Base-by-base conservation (phyloP, 2,888 invertebrate genomes). In the Heliconius ethilla region DNA sequence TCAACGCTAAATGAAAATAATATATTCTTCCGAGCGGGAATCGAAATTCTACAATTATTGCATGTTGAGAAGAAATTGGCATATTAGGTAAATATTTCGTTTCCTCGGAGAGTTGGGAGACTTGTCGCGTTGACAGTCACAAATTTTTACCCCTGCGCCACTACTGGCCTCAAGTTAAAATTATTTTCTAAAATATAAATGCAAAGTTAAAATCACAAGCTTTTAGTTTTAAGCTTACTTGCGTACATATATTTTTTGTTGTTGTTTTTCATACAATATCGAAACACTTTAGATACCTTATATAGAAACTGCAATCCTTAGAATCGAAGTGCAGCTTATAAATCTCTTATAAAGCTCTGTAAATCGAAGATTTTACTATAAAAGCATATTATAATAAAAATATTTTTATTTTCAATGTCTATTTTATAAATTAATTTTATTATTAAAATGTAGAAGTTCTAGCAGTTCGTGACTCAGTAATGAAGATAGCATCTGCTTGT, bases 301-400 rank as follows among this genome's bases (percentile, higher is more conserved):
- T 63, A 74, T 33, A 40, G 37, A 73, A 25, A 15, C 63, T 25
- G 22, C 63, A 63, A 74, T 74, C 63, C 73, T 74, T 62, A 37
- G 27, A 63, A 33, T 18, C 40, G 6, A 74, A 74, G 63, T 63
- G 73, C 40, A 25, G 73, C 27, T 63, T 63, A 73, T 62, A 63
- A 74, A 11, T 37, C 3, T 15, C 33, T 29, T 29, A 29, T 29
- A 29, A 29, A 29, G 1, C 6, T 72, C 11, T 29, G 55, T n/a
- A 10, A 3, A 9, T 69, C 15, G 9, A 69, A 25, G n/a, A 40
- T 22, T 59, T n/a, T n/a, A 59, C 10, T n/a, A 59, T 59, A 6
- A 59, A 6, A 6, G 6, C 7, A 13, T 13, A 45, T 45, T 45
- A 18, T 51, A 51, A 1, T 27, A 27, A 27, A 27, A 27, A 27